Base-by-base conservation (phyloP, 2,113 vertebrate genomes). In the Colossoma macropomum region DNA sequence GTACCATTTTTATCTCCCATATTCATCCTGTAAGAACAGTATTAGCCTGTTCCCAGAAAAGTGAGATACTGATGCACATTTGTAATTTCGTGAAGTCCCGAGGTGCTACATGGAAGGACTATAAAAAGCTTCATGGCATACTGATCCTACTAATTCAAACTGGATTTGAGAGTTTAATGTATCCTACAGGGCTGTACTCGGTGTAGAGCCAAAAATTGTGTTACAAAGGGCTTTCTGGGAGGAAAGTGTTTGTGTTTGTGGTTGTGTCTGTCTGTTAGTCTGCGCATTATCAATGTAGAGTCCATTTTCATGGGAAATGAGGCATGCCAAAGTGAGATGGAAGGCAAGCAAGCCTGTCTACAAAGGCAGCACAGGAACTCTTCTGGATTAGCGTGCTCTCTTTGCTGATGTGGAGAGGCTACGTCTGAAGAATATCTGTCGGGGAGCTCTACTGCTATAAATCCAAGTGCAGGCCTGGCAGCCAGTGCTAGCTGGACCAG, bases 341-440 rank as follows among this genome's bases (percentile, higher is more conserved):
- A 21, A 70, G 54, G 38, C 45, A 10, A 80, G 60, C 34, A 60
- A 71, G 54, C 81, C 82, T 60, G 82, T 80, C 69, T 70, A n/a
- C 48, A 27, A 56, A 76, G 76, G 65, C 52, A 34, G 80, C 54
- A 21, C 45, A 28, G 69, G 83, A 91, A 34, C 77, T 85, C 62
- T 74, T 71, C 75, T 82, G 34, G 52, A 80, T 86, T 25, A 68
- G 68, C 84, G 65, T 68, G 78, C 68, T 88, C 66, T 70, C 52
- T 84, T 45, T 80, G 90, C 88, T 86, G 59, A 66, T 78, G 84
- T 77, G 48, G 66, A 89, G 79, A 89, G 83, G 54, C 80, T 81
- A 83, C 66, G 79, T 77, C 84, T 85, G 87, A 88, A 83, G 84
- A 85, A 89, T 88, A 88, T 88, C 86, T 88, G 76, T 91, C 62